Evolutionary conservation across 1,140 invertebrate species (phyloP).

Genomic region (Zaprionus davidi): DNA sequence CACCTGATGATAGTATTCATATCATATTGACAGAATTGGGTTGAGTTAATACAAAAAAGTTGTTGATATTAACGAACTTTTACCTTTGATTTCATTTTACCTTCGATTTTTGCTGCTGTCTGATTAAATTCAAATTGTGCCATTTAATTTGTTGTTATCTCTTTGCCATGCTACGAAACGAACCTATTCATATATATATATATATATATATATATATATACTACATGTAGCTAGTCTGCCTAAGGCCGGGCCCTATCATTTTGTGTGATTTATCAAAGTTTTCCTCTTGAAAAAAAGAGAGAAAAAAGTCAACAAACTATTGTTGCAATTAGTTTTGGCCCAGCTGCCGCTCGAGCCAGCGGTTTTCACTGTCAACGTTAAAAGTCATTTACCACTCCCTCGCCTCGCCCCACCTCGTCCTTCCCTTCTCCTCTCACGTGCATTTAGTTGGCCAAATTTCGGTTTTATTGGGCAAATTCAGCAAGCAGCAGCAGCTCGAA

Average conservation of each 20-base stretch:
- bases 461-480: constrained; percentile 16
- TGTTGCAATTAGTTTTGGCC: constrained; percentile 65
- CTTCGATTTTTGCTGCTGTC: neutral
- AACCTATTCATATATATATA: constrained; percentile 20
- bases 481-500: constrained; percentile 10
- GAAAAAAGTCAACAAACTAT: constrained; percentile 35
- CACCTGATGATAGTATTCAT: constrained; percentile 1
- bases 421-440: neutral
- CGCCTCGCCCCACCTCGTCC: neutral
- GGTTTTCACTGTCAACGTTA: constrained; percentile 47
- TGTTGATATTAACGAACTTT: constrained; percentile 40
- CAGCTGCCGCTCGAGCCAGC: constrained; percentile 12
- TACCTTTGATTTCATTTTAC: constrained; percentile 37
- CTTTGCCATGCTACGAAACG: neutral
- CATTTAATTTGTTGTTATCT: constrained; percentile 19
- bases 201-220: constrained; percentile 16
- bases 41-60: constrained; percentile 13
- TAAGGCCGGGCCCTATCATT: constrained; percentile 30
- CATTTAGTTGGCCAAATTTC: constrained; percentile 21
- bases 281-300: constrained; percentile 10
- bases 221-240: neutral
- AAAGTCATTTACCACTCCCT: constrained; percentile 42
- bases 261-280: constrained; percentile 60
- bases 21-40: constrained; percentile 1
- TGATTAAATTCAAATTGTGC: constrained; percentile 39